These are phyloP conservation scores for Xerus inauris DNA, from an alignment of 2,113 vertebrate genomes.

Conservation along the genomic window DNA sequence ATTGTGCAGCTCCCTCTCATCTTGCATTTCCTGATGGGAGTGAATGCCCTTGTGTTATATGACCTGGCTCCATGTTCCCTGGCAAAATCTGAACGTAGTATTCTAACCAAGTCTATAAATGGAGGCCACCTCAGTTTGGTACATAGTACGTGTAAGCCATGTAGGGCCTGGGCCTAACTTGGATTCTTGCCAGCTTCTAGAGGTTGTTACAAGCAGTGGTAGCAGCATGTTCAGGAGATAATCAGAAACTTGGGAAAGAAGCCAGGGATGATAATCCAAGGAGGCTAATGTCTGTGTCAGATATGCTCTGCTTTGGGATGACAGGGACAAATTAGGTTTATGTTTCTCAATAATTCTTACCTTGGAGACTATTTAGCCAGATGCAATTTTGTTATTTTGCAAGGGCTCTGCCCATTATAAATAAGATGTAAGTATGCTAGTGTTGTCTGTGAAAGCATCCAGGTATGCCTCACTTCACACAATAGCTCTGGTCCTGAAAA, in stretches of 20 bases:
- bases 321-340: background rate
- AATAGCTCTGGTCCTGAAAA: background rate
- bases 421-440: background rate
- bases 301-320: background rate
- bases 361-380: background rate
- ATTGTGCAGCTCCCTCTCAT: accelerated
- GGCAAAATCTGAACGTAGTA: background rate
- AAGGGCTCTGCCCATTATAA: background rate
- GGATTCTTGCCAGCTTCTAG: background rate
- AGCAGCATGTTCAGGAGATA: background rate
- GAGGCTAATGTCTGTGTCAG: background rate
- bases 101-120: background rate
- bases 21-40: background rate
- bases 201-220: background rate
- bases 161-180: background rate
- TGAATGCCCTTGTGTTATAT: background rate
- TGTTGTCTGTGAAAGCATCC: background rate
- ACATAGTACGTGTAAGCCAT: background rate
- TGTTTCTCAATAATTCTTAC: background rate
- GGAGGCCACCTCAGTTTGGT: background rate
- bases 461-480: background rate
- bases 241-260: background rate
- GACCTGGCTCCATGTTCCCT: background rate
- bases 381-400: slow-evolving; percentile 17
- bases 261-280: background rate